phyloP scores from a whole-genome alignment of 2,888 invertebrate species.

The Teinopalpus imperialis region DNA sequence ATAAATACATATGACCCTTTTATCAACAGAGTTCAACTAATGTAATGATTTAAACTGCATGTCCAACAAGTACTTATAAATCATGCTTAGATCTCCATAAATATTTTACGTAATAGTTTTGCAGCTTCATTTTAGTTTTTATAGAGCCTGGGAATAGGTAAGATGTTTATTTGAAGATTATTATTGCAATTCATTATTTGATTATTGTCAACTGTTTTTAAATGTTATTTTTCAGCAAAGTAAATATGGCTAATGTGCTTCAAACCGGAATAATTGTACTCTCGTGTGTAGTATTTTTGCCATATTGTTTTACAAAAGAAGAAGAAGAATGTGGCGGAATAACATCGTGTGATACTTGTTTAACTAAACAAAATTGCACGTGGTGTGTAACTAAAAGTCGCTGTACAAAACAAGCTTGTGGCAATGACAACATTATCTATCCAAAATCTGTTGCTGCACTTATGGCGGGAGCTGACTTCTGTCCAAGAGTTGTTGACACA shows the following conservation, averaged over 20 bases:
- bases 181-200: too few species aligned
- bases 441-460: constrained; percentile 50
- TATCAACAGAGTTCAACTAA: constrained; percentile 15
- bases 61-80: constrained; percentile 6
- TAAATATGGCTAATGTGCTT: constrained; percentile 5
- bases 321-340: constrained; percentile 35
- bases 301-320: constrained; percentile 7
- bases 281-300: constrained; percentile 1
- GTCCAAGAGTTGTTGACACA: constrained; percentile 52
- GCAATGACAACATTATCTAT: constrained; percentile 65
- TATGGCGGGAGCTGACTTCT: constrained; percentile 60
- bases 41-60: constrained; percentile 1
- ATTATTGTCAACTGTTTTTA: too few species aligned
- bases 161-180: background rate
- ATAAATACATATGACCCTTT: constrained; percentile 13
- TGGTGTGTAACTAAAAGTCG: constrained; percentile 68
- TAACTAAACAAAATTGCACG: constrained; percentile 49
- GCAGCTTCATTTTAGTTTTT: constrained; percentile 1
- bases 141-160: constrained; percentile 3
- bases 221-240: constrained; percentile 6
- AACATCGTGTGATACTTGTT: constrained; percentile 53
- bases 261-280: background rate
- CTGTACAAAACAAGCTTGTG: constrained; percentile 60
- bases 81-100: background rate
- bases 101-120: constrained; percentile 3